A percentile compares a stretch with the other conserved stretches of the same genome.
Conservation (phyloP, 2,888 invertebrate species). For the Adelphocoris suturalis region DNA sequence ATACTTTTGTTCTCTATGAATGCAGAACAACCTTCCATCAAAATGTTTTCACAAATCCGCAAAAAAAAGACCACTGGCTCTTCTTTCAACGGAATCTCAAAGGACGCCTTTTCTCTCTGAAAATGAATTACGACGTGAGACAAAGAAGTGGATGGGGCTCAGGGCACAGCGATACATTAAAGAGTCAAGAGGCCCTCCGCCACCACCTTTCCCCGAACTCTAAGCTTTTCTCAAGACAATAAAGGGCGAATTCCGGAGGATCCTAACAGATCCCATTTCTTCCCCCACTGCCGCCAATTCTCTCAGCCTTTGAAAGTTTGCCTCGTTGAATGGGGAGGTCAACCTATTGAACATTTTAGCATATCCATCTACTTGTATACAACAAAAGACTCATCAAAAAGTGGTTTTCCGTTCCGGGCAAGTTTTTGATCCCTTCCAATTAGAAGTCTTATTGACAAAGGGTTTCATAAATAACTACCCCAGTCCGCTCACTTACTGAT, state of each 20-base stretch:
- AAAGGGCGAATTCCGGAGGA: background rate
- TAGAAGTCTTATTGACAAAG: background rate
- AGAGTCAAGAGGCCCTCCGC: background rate
- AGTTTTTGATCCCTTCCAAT: background rate
- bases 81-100: background rate
- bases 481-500: too few species aligned
- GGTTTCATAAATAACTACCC: background rate
- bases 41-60: too few species aligned
- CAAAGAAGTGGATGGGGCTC: background rate
- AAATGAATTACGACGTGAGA: background rate
- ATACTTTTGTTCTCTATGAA: too few species aligned
- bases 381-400: conserved; percentile 22
- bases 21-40: too few species aligned
- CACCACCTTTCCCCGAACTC: background rate
- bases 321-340: background rate
- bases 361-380: background rate
- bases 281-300: background rate
- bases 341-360: conserved; percentile 12
- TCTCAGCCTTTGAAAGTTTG: conserved; percentile 28
- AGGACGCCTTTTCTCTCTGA: background rate
- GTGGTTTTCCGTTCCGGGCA: background rate
- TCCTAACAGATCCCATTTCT: conserved; percentile 24
- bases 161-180: conserved; percentile 12
- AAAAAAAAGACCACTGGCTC: too few species aligned
- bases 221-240: conserved; percentile 39